phyloP scores from a whole-genome alignment of 2,797 vertebrate genomes.

The Chelmon rostratus region DNA sequence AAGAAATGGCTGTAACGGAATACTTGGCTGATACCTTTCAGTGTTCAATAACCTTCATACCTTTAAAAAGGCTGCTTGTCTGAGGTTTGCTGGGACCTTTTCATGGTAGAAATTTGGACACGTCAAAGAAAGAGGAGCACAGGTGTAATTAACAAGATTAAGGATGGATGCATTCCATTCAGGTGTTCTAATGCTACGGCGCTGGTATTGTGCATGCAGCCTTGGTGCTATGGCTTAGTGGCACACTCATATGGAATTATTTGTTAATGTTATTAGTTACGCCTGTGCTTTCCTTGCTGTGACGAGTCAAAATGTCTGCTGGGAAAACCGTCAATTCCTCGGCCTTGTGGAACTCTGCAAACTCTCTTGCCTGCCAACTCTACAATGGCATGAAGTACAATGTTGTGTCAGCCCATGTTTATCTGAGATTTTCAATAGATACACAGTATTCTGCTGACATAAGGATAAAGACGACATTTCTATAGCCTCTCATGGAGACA shows the following conservation, averaged over 20 bases:
- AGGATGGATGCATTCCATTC: background rate
- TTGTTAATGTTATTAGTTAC: slow-evolving; percentile 19
- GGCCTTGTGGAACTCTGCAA: background rate
- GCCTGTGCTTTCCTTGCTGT: background rate
- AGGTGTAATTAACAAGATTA: slow-evolving; percentile 11
- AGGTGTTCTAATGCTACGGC: background rate
- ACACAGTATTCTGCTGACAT: background rate
- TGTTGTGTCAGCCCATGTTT: background rate
- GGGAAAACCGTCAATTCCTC: too few species aligned
- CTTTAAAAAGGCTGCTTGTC: background rate
- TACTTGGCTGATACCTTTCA: background rate
- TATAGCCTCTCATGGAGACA: background rate
- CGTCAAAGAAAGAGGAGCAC: background rate
- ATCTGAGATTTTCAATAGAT: background rate
- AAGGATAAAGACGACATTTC: background rate
- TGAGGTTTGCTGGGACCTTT: background rate
- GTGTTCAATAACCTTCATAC: slow-evolving; percentile 1
- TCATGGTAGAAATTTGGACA: background rate
- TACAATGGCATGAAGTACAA: background rate
- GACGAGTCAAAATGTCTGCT: slow-evolving; percentile 11
- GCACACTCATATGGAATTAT: background rate
- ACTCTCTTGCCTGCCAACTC: background rate
- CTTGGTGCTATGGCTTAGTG: background rate
- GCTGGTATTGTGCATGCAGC: background rate
- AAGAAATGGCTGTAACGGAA: background rate